phyloP scores from a whole-genome alignment of 1,140 invertebrate species.

The Bombus waltoni region DNA sequence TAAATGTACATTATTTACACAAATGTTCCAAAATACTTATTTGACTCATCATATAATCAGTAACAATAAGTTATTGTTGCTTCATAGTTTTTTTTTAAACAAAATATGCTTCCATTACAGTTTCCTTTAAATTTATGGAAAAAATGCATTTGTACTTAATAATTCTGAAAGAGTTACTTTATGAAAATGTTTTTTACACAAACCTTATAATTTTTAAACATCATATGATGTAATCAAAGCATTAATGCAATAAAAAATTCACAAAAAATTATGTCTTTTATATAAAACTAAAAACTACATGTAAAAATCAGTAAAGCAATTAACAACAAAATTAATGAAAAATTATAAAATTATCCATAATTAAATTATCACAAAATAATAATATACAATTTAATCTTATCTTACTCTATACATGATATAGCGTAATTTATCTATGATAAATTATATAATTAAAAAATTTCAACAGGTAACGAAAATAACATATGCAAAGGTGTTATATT shows the following conservation, averaged over 20 bases:
- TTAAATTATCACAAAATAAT: neutral
- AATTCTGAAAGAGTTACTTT: constrained; percentile 19
- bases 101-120: neutral
- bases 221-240: neutral
- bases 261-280: neutral
- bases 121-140: constrained; percentile 6
- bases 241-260: neutral
- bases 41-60: constrained; percentile 6
- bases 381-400: neutral
- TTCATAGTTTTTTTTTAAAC: neutral
- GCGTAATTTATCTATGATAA: neutral
- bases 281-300: neutral
- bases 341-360: neutral
- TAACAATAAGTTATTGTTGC: constrained; percentile 18
- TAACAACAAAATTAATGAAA: neutral
- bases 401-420: neutral
- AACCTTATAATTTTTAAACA: neutral
- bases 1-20: constrained; percentile 75
- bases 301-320: too few species aligned
- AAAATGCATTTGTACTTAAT: neutral
- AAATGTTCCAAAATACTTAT: constrained; percentile 61
- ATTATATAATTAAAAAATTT: neutral
- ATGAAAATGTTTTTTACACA: neutral
- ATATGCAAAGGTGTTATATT: constrained; percentile 19
- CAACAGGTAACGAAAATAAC: neutral